A percentile compares a stretch with the other conserved stretches of the same genome.
These are phyloP conservation scores for Drepana falcataria DNA, from an alignment of 2,888 invertebrate species.

Conservation along the genomic window DNA sequence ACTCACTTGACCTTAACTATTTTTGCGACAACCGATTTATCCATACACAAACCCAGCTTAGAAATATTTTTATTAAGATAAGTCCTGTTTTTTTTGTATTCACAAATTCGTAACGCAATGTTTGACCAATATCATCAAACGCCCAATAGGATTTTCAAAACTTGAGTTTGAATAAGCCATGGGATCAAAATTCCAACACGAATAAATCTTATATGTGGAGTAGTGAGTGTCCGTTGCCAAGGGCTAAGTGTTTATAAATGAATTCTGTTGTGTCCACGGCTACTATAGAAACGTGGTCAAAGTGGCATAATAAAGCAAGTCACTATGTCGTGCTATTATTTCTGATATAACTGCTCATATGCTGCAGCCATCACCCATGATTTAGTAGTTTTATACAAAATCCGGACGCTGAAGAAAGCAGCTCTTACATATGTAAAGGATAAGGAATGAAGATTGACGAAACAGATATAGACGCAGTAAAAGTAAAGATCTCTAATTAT, in stretches of 20 bases:
- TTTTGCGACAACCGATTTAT: conserved; percentile 73
- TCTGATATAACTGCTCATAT: neutral
- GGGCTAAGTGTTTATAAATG: conserved; percentile 20
- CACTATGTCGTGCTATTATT: conserved; percentile 33
- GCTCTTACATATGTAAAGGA: no score
- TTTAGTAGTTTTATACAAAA: neutral
- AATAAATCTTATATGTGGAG: no score
- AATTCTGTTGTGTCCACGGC: conserved; percentile 50
- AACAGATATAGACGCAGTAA: no score
- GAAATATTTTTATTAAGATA: conserved; percentile 16
- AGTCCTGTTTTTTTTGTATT: no score
- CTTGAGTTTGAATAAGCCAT: no score
- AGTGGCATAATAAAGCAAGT: conserved; percentile 20
- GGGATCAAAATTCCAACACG: no score
- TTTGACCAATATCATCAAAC: no score
- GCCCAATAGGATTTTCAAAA: no score
- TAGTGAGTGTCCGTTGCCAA: neutral
- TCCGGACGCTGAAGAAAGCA: neutral
- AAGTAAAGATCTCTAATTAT: no score
- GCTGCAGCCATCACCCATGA: conserved; percentile 1
- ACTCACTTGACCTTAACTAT: conserved; percentile 58
- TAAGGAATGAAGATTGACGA: no score
- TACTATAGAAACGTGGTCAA: conserved; percentile 55
- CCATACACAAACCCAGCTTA: conserved; percentile 82
- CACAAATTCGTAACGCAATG: no score